Percentiles rank a stretch among this genome's conserved stretches.
Evolutionary conservation across 2,888 invertebrate species (phyloP).

Genomic region (Drosophila nr. perissopoda): DNA sequence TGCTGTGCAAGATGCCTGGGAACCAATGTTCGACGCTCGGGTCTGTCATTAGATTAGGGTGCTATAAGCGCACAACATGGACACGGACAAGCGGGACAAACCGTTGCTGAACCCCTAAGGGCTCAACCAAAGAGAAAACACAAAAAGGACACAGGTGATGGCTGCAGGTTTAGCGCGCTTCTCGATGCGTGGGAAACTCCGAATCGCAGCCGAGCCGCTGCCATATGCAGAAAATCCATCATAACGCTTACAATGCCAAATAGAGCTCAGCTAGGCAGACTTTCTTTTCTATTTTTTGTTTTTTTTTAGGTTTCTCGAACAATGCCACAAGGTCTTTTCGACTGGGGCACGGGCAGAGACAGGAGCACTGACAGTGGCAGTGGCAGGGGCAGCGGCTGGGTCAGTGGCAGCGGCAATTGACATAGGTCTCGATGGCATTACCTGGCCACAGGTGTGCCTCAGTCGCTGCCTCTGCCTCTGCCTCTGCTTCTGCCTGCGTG

Average conservation of each 20-base stretch:
- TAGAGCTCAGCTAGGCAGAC: not conserved
- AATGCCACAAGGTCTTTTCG: constrained; percentile 21
- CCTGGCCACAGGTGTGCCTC: constrained; percentile 45
- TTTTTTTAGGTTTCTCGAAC: constrained; percentile 18
- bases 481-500: constrained; percentile 7
- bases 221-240: constrained; percentile 57
- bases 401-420: constrained; percentile 13
- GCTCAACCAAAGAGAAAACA: not conserved
- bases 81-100: constrained; percentile 35
- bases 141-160: constrained; percentile 51
- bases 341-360: constrained; percentile 10
- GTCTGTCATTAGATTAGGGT: constrained; percentile 29
- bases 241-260: constrained; percentile 40
- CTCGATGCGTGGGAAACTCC: constrained; percentile 53
- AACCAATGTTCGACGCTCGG: constrained; percentile 14
- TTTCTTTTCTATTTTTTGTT: not conserved
- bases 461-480: not conserved
- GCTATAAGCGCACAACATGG: constrained; percentile 45
- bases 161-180: constrained; percentile 64
- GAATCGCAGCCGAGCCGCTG: constrained; percentile 9
- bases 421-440: constrained; percentile 24
- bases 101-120: constrained; percentile 6
- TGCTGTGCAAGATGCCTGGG: constrained; percentile 34
- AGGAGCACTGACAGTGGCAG: not conserved
- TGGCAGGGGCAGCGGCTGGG: constrained; percentile 16